A percentile compares a stretch with the other conserved stretches of the same genome.
phyloP scores from a whole-genome alignment of 1,140 invertebrate species.

The Drosophila nigrodunni region DNA sequence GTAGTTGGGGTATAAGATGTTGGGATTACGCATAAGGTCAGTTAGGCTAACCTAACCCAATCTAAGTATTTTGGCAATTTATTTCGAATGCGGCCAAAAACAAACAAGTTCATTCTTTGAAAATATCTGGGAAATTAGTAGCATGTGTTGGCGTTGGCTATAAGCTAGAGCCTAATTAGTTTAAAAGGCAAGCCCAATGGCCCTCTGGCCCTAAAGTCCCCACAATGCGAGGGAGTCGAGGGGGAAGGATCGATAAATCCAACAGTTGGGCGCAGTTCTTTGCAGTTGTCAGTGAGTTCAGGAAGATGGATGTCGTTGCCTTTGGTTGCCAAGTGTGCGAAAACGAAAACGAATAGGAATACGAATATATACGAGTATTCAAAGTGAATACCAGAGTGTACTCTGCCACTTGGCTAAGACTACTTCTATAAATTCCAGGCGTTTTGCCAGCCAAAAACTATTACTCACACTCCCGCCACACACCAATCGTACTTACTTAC shows the following conservation, averaged over 20 bases:
- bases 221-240: not conserved
- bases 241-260: constrained; percentile 68
- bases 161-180: constrained; percentile 68
- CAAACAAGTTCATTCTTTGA: constrained; percentile 71
- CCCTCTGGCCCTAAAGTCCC: not conserved
- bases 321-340: constrained; percentile 47
- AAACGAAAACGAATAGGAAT: constrained; percentile 1
- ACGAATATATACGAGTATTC: constrained; percentile 36
- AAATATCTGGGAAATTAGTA: constrained; percentile 59
- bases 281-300: constrained; percentile 69
- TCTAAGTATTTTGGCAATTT: constrained; percentile 58
- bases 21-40: constrained; percentile 3
- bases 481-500: constrained; percentile 8
- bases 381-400: constrained; percentile 45
- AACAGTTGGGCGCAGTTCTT: constrained; percentile 71
- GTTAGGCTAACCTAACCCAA: constrained; percentile 19
- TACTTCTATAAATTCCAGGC: constrained; percentile 72
- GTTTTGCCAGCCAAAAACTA: constrained; percentile 77
- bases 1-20: not conserved
- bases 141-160: constrained; percentile 64
- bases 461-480: constrained; percentile 70
- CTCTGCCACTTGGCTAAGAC: constrained; percentile 61
- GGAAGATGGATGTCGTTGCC: constrained; percentile 61
- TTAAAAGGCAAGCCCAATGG: constrained; percentile 63
- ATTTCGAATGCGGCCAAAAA: constrained; percentile 65